Evolutionary conservation across 1,140 invertebrate genomes (phyloP), one percentile per base, ranked within the genome.

Genomic region (Akabosia matsudoensis): DNA sequence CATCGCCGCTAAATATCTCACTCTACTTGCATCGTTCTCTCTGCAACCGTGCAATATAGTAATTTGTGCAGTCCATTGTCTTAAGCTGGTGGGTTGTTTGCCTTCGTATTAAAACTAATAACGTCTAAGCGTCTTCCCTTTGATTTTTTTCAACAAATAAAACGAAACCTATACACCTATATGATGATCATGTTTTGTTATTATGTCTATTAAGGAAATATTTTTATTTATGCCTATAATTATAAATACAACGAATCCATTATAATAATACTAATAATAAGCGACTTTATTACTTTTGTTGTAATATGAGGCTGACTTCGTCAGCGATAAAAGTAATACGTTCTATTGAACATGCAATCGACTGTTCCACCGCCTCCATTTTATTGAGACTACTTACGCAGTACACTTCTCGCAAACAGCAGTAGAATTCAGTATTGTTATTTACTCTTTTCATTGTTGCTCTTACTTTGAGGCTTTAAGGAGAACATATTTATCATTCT

Each of bases 141-240:
- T 45, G 18, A 45, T 45, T 45, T 45, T 45, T 45, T n/a, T n/a
- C n/a, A n/a, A n/a, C n/a, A n/a, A n/a, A n/a, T n/a, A n/a, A n/a
- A n/a, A n/a, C n/a, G n/a, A n/a, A n/a, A n/a, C n/a, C n/a, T n/a
- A n/a, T n/a, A n/a, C n/a, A n/a, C n/a, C n/a, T n/a, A n/a, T n/a
- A n/a, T n/a, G n/a, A n/a, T n/a, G n/a, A n/a, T n/a, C n/a, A n/a
- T n/a, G n/a, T n/a, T n/a, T n/a, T n/a, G n/a, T 45, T 45, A 45
- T 28, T 2, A 31, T 67, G 31, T 67, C 61, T 67, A 67, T 67
- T 67, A 31, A 67, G 61, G 61, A 67, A 67, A 67, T 31, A 67
- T 67, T 67, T n/a, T 30, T 67, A 67, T 67, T 67, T 67, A 67
- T 67, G 61, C n/a, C 4, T 61, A 22, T 67, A 67, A 67, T 67